Conservation (phyloP, 92 coral and sea anemone species). For the Palythoa heliodiscus region DNA sequence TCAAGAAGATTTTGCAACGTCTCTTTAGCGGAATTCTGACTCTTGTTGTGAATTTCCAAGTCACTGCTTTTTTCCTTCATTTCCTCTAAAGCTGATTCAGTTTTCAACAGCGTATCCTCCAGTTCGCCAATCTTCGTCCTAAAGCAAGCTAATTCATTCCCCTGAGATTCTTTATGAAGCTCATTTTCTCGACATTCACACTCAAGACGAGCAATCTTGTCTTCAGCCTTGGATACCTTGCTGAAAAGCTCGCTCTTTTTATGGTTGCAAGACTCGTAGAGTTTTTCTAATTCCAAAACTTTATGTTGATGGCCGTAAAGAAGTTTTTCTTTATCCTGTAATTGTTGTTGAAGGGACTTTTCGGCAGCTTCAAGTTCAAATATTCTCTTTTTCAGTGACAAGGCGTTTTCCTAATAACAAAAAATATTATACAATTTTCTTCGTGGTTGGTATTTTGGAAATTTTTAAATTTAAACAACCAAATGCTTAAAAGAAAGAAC, state of each 20-base stretch:
- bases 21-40: slow-evolving; percentile 78
- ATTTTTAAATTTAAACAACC: no score
- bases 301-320: slow-evolving; percentile 57
- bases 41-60: slow-evolving; percentile 69
- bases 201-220: slow-evolving; percentile 60
- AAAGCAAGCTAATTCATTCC: slow-evolving; percentile 39
- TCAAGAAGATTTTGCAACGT: slow-evolving; percentile 66
- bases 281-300: slow-evolving; percentile 66
- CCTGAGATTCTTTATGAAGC: slow-evolving; percentile 40
- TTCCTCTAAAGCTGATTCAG: slow-evolving; percentile 32
- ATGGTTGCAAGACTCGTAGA: slow-evolving; percentile 63
- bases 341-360: slow-evolving; percentile 57
- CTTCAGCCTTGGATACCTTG: slow-evolving; percentile 73
- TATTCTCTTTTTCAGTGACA: slow-evolving; percentile 64
- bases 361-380: slow-evolving; percentile 83
- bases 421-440: no score
- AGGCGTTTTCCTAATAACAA: slow-evolving; percentile 52
- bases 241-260: slow-evolving; percentile 67
- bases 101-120: slow-evolving; percentile 39
- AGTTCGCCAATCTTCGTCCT: slow-evolving; percentile 47
- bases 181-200: slow-evolving; percentile 51
- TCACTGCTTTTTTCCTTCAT: slow-evolving; percentile 64
- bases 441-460: no score
- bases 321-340: slow-evolving; percentile 71
- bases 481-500: no score